Evolutionary conservation across 2,888 invertebrate genomes (phyloP).

Genomic region (Amphipyra berbera): DNA sequence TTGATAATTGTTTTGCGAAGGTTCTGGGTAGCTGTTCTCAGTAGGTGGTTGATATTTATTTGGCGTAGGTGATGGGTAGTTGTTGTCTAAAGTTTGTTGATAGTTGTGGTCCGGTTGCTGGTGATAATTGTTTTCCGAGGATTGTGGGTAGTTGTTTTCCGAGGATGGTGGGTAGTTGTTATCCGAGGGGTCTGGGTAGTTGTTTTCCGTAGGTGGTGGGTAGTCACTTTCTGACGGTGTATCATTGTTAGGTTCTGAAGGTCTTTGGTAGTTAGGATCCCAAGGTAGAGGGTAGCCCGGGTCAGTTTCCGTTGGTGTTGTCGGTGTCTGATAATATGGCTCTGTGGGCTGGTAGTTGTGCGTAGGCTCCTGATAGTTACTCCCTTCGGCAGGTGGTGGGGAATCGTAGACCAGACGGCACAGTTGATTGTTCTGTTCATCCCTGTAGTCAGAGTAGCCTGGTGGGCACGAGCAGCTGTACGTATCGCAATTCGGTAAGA

Average conservation of each 20-base stretch:
- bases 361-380: constrained; percentile 32
- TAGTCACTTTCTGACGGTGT: constrained; percentile 23
- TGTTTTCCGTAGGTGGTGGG: constrained; percentile 19
- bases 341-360: constrained; percentile 40
- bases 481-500: constrained; percentile 75
- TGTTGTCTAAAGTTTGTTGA: constrained; percentile 42
- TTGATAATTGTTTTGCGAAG: constrained; percentile 26
- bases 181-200: constrained; percentile 10
- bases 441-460: constrained; percentile 76
- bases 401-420: constrained; percentile 69
- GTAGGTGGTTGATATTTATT: constrained; percentile 45
- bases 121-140: constrained; percentile 19
- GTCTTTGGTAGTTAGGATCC: constrained; percentile 26
- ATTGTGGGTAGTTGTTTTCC: constrained; percentile 23
- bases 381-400: constrained; percentile 18
- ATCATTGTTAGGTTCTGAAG: not conserved
- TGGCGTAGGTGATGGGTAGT: constrained; percentile 45
- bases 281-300: constrained; percentile 18
- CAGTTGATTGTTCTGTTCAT: constrained; percentile 75
- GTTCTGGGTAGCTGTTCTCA: constrained; percentile 18
- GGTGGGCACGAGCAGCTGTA: constrained; percentile 76
- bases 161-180: constrained; percentile 25
- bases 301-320: constrained; percentile 26
- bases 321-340: constrained; percentile 20
- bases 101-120: constrained; percentile 45